These are phyloP conservation scores for Ascaphus truei DNA, from an alignment of 2,113 vertebrate species.

Conservation along the genomic window DNA sequence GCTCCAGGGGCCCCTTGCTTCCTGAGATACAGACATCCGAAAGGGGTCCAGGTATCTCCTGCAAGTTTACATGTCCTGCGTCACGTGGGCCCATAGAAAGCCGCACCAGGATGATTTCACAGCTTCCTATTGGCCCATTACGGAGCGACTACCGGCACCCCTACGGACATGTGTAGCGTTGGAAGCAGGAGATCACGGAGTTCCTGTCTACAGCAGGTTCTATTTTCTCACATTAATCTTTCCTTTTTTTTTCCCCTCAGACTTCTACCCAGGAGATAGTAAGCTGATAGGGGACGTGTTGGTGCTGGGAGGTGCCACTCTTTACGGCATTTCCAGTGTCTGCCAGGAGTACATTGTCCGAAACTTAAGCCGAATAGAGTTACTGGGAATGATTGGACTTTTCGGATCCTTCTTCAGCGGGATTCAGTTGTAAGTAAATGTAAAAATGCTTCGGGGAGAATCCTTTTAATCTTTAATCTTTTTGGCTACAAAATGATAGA, in stretches of 20 bases:
- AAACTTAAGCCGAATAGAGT: slow-evolving; percentile 87
- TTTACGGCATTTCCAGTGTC: slow-evolving; percentile 87
- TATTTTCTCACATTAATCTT: background rate
- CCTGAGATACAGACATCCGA: too few relatives aligned
- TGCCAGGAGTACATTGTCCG: slow-evolving; percentile 93
- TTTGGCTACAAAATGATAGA: too few relatives aligned
- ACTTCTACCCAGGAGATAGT: slow-evolving; percentile 74
- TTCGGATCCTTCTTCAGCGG: slow-evolving; percentile 97
- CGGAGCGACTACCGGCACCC: too few relatives aligned
- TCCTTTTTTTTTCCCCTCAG: slow-evolving; percentile 25
- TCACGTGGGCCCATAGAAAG: too few relatives aligned
- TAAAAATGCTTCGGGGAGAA: background rate
- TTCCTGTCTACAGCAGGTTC: background rate
- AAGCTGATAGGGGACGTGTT: slow-evolving; percentile 89
- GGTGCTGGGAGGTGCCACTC: slow-evolving; percentile 83
- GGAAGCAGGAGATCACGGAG: too few relatives aligned
- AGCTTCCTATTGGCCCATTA: too few relatives aligned
- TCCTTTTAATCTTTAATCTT: too few relatives aligned
- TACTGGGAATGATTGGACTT: slow-evolving; percentile 93
- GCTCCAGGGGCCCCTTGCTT: too few relatives aligned
- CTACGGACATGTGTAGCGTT: too few relatives aligned
- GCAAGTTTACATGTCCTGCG: too few relatives aligned
- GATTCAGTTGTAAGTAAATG: slow-evolving; percentile 87
- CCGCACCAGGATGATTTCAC: too few relatives aligned
- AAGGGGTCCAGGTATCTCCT: too few relatives aligned